These are phyloP conservation scores for Bimastos eiseni DNA, from an alignment of 2,888 invertebrate genomes.

Conservation along the genomic window DNA sequence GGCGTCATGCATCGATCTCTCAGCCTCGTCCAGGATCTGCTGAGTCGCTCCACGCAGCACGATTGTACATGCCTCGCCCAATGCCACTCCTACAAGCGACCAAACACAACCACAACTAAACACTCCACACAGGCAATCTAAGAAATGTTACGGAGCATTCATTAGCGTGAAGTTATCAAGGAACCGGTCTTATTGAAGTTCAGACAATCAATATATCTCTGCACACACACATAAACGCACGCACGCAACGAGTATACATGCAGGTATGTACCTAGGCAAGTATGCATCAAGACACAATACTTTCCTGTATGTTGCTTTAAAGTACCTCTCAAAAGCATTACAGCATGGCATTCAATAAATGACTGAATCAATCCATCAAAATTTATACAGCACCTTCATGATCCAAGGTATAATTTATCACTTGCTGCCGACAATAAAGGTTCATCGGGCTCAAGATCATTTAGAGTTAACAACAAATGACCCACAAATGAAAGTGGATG, in stretches of 20 bases:
- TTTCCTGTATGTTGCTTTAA: background rate
- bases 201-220: too few relatives aligned
- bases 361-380: too few relatives aligned
- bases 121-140: background rate
- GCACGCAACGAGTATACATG: too few relatives aligned
- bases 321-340: background rate
- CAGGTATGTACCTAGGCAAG: too few relatives aligned
- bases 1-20: conserved; percentile 95
- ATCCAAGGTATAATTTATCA: too few relatives aligned
- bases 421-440: too few relatives aligned
- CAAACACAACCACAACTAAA: background rate
- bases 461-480: background rate
- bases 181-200: too few relatives aligned
- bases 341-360: background rate
- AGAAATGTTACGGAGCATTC: background rate
- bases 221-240: too few relatives aligned
- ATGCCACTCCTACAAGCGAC: conserved; percentile 70
- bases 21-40: conserved; percentile 97
- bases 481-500: background rate
- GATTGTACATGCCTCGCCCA: conserved; percentile 95
- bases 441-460: background rate
- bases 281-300: too few relatives aligned
- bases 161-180: too few relatives aligned
- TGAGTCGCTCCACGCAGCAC: conserved; percentile 96
- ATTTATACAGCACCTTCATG: too few relatives aligned